These are phyloP conservation scores for Platyura marginata DNA, from an alignment of 1,140 invertebrate species.

Conservation along the genomic window DNA sequence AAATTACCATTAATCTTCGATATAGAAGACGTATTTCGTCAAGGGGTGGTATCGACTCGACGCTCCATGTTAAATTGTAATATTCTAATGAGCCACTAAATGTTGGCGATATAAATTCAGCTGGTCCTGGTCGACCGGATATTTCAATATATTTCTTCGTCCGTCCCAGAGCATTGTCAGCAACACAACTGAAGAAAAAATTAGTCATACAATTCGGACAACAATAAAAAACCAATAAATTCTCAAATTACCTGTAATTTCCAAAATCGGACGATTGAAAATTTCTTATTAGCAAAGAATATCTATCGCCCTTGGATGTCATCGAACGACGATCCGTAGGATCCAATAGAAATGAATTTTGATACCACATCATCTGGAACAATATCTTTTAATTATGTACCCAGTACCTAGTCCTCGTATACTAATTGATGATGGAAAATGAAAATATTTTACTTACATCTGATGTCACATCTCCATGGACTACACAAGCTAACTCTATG, in stretches of 20 bases:
- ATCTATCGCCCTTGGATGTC: slow-evolving; percentile 30
- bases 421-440: no score
- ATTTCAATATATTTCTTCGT: slow-evolving; percentile 30
- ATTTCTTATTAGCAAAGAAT: slow-evolving; percentile 32
- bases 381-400: neutral
- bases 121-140: slow-evolving; percentile 28
- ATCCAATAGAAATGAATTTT: slow-evolving; percentile 34
- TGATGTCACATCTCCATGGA: slow-evolving; percentile 28
- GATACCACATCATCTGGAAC: slow-evolving; percentile 33
- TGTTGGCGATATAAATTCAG: slow-evolving; percentile 26
- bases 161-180: slow-evolving; percentile 27
- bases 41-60: slow-evolving; percentile 32
- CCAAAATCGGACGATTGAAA: slow-evolving; percentile 37
- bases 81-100: slow-evolving; percentile 25
- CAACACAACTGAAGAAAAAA: slow-evolving; percentile 21
- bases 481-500: slow-evolving; percentile 28
- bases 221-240: neutral
- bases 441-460: slow-evolving; percentile 26
- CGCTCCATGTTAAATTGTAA: slow-evolving; percentile 35
- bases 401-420: no score
- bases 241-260: slow-evolving; percentile 21
- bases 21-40: slow-evolving; percentile 34
- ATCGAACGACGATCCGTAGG: slow-evolving; percentile 32
- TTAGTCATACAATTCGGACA: neutral
- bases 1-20: slow-evolving; percentile 27